A percentile compares a stretch with the other conserved stretches of the same genome.
Conservation (phyloP, 2,888 invertebrate species). For the Branchellion lobata region DNA sequence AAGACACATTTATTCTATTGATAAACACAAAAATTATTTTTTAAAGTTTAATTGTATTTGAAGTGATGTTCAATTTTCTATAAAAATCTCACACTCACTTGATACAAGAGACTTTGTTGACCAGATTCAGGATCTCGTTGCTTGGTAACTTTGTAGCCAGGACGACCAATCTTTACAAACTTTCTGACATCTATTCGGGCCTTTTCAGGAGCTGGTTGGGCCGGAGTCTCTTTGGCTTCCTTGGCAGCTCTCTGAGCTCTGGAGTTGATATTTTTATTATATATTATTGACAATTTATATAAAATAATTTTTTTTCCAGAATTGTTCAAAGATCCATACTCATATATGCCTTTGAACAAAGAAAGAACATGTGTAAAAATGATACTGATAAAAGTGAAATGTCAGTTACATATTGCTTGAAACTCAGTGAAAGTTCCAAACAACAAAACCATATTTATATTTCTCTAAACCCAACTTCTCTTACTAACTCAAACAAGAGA, state of each 20-base stretch:
- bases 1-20: neutral
- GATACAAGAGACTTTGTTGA: constrained; percentile 94
- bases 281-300: no score
- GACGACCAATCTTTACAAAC: constrained; percentile 98
- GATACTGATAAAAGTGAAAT: no score
- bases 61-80: no score
- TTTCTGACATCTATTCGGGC: constrained; percentile 96
- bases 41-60: no score
- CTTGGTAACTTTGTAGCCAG: constrained; percentile 97
- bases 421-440: no score
- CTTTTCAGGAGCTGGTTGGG: constrained; percentile 88
- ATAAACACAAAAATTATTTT: no score
- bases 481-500: neutral
- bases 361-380: no score
- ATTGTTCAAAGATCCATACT: neutral
- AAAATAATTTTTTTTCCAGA: neutral
- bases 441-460: neutral
- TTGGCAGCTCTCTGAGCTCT: constrained; percentile 91
- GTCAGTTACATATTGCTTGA: neutral
- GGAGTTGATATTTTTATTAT: neutral
- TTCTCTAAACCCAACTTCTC: constrained; percentile 14
- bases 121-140: constrained; percentile 91
- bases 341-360: neutral
- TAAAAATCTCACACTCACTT: no score
- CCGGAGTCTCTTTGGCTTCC: constrained; percentile 94